Conservation (phyloP, 2,113 vertebrate species). For the Hypanus sabinus region DNA sequence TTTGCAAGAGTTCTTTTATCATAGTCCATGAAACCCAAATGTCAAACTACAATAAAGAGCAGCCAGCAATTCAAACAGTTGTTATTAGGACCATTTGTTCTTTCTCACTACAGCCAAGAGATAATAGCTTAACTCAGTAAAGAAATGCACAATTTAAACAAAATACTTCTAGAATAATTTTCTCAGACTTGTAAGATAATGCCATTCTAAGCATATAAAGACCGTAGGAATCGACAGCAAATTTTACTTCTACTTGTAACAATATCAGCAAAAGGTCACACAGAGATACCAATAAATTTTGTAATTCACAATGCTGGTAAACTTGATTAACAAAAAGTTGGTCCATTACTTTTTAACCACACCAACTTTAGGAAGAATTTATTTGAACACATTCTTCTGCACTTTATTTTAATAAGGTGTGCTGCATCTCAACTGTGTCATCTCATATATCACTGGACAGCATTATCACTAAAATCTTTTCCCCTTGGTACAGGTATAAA, state of each 20-base stretch:
- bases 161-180: not conserved
- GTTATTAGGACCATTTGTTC: slow-evolving; percentile 13
- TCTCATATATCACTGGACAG: not conserved
- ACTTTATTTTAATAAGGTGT: not conserved
- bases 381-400: not conserved
- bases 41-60: not conserved
- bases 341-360: not conserved
- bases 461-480: too few species aligned
- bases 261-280: not conserved
- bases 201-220: not conserved
- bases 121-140: not conserved
- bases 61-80: not conserved
- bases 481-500: too few species aligned
- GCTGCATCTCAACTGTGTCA: not conserved
- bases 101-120: not conserved
- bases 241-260: not conserved
- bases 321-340: not conserved
- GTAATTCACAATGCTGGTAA: not conserved
- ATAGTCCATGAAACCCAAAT: not conserved
- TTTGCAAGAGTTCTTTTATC: not conserved
- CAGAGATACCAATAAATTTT: not conserved
- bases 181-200: not conserved
- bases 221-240: not conserved
- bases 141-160: not conserved
- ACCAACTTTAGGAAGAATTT: not conserved